These are phyloP conservation scores for Leptinotarsa defecta DNA, from an alignment of 1,140 invertebrate species.

Conservation along the genomic window DNA sequence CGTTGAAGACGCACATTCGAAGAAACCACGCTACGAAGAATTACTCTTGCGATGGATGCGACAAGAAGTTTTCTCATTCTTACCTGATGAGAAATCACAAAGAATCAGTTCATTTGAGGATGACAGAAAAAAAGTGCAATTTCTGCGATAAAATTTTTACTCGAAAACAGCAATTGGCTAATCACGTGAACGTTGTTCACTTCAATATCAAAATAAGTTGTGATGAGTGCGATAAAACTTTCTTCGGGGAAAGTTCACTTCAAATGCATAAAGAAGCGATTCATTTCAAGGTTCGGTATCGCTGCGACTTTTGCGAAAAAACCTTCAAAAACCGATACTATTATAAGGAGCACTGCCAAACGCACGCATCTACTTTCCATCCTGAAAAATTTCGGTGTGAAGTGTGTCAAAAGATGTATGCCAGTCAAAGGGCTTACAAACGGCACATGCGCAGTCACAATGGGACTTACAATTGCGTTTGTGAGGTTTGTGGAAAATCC, in stretches of 20 bases:
- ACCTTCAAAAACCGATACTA: conserved; percentile 40
- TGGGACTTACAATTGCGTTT: conserved; percentile 61
- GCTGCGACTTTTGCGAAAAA: conserved; percentile 40
- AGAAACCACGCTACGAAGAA: conserved; percentile 50
- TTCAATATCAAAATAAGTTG: conserved; percentile 15
- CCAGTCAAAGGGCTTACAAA: too few species aligned
- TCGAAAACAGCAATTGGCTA: conserved; percentile 15
- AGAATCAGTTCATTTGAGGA: conserved; percentile 36
- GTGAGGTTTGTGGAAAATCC: conserved; percentile 51
- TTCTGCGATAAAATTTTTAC: conserved; percentile 29
- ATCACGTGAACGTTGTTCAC: conserved; percentile 23
- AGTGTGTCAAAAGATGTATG: conserved; percentile 27
- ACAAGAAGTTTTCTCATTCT: conserved; percentile 27
- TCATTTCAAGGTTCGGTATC: conserved; percentile 32
- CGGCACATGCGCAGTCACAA: conserved; percentile 60
- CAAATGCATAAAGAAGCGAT: conserved; percentile 27
- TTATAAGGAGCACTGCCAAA: conserved; percentile 37
- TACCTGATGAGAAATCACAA: conserved; percentile 56
- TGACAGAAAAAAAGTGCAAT: conserved; percentile 64
- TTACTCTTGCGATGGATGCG: conserved; percentile 32
- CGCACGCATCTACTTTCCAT: conserved; percentile 36
- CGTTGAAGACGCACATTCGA: conserved; percentile 22
- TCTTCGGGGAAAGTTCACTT: conserved; percentile 12
- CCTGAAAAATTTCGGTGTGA: conserved; percentile 30
- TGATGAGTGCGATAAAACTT: conserved; percentile 23